Base-by-base conservation (phyloP, 2,113 vertebrate genomes). In the Hippocampus zosterae region DNA sequence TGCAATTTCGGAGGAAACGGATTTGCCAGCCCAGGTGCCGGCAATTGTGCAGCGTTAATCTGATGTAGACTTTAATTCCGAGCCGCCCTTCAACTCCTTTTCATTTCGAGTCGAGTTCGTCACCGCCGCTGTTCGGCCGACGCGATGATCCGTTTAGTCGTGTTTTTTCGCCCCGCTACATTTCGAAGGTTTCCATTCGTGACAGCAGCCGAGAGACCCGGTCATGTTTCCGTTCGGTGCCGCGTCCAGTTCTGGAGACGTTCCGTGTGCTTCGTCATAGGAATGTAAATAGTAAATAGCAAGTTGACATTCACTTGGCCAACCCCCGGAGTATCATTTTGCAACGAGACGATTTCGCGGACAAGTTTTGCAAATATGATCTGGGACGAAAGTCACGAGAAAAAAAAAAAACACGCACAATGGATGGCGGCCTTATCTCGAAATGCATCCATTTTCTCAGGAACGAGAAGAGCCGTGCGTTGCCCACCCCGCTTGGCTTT, bases 241-340 rank as follows among this genome's bases (percentile, higher is more conserved):
- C 61, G 50, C 29, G 57, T 21, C 42, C 66, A 64, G 44, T 57
- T 16, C 27, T 0, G 3, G 19, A 65, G 21, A n/a, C 8, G 23
- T 55, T 73, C 65, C 61, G 33, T 37, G 33, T 6, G 33, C 33
- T 37, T 37, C 33, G 5, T 37, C 5, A 37, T 37, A 5, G 67
- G 70, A 63, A 71, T 71, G 74, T 77, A 84, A 85, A 84, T 84
- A 85, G 56, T 77, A 84, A 85, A 84, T 84, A 85, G 56, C 59
- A 56, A 41, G 60, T 25, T 73, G 55, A 16, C 33, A 25, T 66
- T 33, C 68, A 68, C 56, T 79, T 77, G 46, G 73, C 68, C 15
- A 23, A 60, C 68, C 59, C 21, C 59, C 21, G 37, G n/a, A 42
- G 59, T 21, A 75, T 78, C 70, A 61, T 64, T 69, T 82, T 63